Conservation (phyloP, 2,113 vertebrate genomes). For the Dolichotis patagonum region DNA sequence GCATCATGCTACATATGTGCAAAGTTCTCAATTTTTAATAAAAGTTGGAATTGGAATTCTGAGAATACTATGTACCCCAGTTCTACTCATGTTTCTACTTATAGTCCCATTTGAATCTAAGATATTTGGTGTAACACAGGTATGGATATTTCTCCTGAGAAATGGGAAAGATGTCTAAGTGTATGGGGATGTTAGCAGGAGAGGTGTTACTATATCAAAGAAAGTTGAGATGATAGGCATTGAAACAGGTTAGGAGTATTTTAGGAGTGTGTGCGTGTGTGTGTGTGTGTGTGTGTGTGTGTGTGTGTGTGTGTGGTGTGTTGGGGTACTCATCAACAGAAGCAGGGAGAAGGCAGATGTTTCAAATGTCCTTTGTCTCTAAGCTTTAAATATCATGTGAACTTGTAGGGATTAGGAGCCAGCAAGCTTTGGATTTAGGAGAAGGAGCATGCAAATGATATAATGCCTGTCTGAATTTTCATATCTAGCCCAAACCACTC, state of each 20-base stretch:
- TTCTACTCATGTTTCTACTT: not conserved
- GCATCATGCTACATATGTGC: not conserved
- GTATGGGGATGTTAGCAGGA: not conserved
- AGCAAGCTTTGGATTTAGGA: constrained; percentile 11
- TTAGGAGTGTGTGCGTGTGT: not conserved
- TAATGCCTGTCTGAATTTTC: constrained; percentile 14
- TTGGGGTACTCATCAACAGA: not conserved
- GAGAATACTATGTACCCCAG: not conserved
- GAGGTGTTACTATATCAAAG: not conserved
- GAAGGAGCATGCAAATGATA: not conserved
- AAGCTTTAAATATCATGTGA: not conserved
- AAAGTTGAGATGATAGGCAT: not conserved
- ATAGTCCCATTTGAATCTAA: not conserved
- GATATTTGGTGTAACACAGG: constrained; percentile 11
- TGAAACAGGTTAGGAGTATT: not conserved
- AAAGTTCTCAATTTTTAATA: constrained; percentile 30
- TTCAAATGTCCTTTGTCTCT: not conserved
- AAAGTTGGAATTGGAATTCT: constrained; percentile 33
- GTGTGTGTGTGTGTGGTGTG: too few species aligned
- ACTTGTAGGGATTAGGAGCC: not conserved
- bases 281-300: not conserved
- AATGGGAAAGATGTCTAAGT: not conserved
- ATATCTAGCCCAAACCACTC: not conserved
- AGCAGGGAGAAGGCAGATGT: not conserved
- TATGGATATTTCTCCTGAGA: not conserved